Base-by-base conservation (phyloP, 2,113 vertebrate genomes). In the Phyllopteryx taeniolatus region DNA sequence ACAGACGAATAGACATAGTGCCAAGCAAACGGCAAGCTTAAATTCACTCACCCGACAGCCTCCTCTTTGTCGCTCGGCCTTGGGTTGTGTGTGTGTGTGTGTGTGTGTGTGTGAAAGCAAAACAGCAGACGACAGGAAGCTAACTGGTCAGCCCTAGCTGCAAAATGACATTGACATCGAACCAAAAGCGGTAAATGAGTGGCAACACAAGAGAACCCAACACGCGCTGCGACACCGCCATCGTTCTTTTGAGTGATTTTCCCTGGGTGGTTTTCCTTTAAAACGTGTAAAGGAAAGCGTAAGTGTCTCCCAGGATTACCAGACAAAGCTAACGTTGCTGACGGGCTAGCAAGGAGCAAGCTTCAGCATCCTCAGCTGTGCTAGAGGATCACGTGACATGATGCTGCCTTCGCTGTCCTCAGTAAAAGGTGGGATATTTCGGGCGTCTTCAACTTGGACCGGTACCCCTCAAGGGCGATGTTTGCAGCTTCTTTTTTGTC, bases 281-380 rank as follows among this genome's bases (percentile, higher is more conserved):
- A 80, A 77, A 43, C 13, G n/a, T 33, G 51, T 49, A 20, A 22
- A 72, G 27, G 68, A 59, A 44, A 42, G 7, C 60, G 47, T n/a
- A 35, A 62, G 27, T 42, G 60, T 69, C 67, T 69, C 49, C 46
- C 75, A 74, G 78, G 68, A 78, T 80, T 77, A 74, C 70, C 22
- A 56, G 67, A 81, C 76, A 56, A 66, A 65, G 86, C 85, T 89
- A 90, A 73, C 69, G 71, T 5, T 5, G 89, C 89, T 88, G 89
- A 76, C 74, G 57, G 70, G 85, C 74, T 89, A 85, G 78, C 80
- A 79, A 68, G 59, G 70, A 79, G 75, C 85, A 79, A 88, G 74
- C 76, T 60, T 79, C 81, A 66, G 75, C 82, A 68, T 79, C 82
- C 83, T 89, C 88, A 90, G 90, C 90, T 90, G 87, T 89, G 85